phyloP scores from a whole-genome alignment of 1,140 invertebrate genomes.

The Pachypeltis micranthus region DNA sequence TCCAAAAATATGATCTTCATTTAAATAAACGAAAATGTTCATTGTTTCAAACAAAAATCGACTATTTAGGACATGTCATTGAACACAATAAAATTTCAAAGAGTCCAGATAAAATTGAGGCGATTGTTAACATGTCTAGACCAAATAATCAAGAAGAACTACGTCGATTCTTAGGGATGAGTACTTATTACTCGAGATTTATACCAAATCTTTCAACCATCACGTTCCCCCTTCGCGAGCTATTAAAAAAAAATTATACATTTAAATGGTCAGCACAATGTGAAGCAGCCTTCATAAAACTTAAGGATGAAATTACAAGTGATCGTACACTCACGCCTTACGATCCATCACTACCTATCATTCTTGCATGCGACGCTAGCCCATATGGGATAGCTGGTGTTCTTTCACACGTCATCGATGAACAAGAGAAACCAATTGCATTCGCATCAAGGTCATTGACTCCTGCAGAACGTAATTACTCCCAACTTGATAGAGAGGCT shows the following conservation, averaged over 20 bases:
- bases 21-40: too few species aligned
- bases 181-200: constrained; percentile 31
- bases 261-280: too few species aligned
- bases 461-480: constrained; percentile 29
- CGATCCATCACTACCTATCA: too few species aligned
- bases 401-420: constrained; percentile 25
- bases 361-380: constrained; percentile 35
- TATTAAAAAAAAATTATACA: too few species aligned
- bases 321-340: too few species aligned
- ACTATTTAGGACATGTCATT: too few species aligned
- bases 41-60: too few species aligned
- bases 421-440: constrained; percentile 35
- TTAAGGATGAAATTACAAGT: too few species aligned
- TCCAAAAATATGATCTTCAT: too few species aligned
- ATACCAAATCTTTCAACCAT: constrained; percentile 18
- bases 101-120: not conserved
- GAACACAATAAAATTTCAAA: too few species aligned
- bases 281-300: too few species aligned
- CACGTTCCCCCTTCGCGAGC: not conserved
- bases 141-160: constrained; percentile 23
- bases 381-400: constrained; percentile 29
- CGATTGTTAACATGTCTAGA: not conserved
- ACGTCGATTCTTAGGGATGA: constrained; percentile 29
- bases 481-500: constrained; percentile 38
- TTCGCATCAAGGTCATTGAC: constrained; percentile 36